Base-by-base conservation (phyloP, 1,140 invertebrate genomes). In the Macrostomum lignano region DNA sequence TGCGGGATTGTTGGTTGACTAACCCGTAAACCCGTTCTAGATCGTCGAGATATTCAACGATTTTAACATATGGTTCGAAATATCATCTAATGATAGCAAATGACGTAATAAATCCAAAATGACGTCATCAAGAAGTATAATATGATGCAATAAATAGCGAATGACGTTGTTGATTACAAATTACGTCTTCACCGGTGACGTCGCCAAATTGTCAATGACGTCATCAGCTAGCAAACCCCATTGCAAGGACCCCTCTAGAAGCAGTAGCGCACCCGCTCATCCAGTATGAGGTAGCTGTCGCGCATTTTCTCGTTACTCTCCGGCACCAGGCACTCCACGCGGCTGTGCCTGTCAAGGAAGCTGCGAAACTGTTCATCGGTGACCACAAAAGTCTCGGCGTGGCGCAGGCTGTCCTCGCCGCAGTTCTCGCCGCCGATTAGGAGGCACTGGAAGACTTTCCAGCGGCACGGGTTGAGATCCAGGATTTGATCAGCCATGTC, bases 401-500 rank as follows among this genome's bases (percentile, higher is more conserved):
- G 48, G 24, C 55, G 40, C 10, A 61, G 19, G n/a, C 59, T 53
- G 21, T 51, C 44, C 3, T 38, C 38, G 4, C 60, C 61, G 7
- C 38, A 49, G 41, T 64, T 64, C 46, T 64, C 62, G 3, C 60
- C 60, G 7, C 58, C 58, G 19, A 64, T 40, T 7, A 61, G 35
- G 7, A 62, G 39, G 42, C 57, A 60, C 37, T 62, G 60, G 36
- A 62, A 62, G 23, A 61, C 58, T 44, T 58, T 58, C 55, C 55
- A 58, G 9, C 55, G 38, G n/a, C 54, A 46, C 3, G 62, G 62
- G 19, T 52, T 42, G 1, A 64, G 38, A 6, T 43, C 13, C 9
- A 35, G 14, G 17, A 64, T 59, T 20, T 50, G 35, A 7, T 51
- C 45, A 7, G 29, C 36, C 55, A 64, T 61, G 38, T 61, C 42